Evolutionary conservation across 2,113 vertebrate species (phyloP), one percentile per base, ranked within the genome.

Genomic region (Meleagris gallopavo): DNA sequence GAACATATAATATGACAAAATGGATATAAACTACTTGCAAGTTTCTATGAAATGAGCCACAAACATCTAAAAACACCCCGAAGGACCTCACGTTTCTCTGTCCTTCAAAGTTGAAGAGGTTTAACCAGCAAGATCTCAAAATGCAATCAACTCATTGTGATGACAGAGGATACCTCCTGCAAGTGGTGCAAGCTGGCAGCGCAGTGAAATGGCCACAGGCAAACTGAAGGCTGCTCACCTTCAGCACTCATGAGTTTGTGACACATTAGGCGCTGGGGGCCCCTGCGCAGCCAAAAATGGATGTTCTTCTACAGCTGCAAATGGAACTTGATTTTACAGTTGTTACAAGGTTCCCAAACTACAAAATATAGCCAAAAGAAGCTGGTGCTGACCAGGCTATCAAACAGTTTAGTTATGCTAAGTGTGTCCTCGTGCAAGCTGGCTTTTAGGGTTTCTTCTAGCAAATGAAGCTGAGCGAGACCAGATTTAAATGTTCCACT

Each of bases 201-300:
- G 90, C 79, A 72, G 57, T 66, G 60, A 34, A 82, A 83, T 60
- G 82, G 79, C 74, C 65, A 32, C 5, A 6, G 5, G 18, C 36
- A 38, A 67, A 34, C 70, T 8, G n/a, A 6, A 30, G 34, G 50
- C 50, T 66, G 69, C 64, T 95, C 58, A 66, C 14, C 85, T 85
- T 30, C 94, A 88, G 67, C 70, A 67, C 78, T 81, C 61, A 43
- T 58, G 34, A 65, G 83, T 54, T 43, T 67, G 91, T 36, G 43
- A 81, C 75, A 78, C 43, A 13, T 27, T 91, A 97, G 95, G 93
- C 75, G 85, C 95, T 78, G 70, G 72, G 91, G 82, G 81, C 25
- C 83, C 66, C 95, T 87, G 43, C 80, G 76, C 84, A 94, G 88
- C 66, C 94, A 86, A 83, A 94, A 95, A 67, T 17, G n/a, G 76